phyloP scores from a whole-genome alignment of 2,797 vertebrate genomes.

The Rhinogobio ventralis region DNA sequence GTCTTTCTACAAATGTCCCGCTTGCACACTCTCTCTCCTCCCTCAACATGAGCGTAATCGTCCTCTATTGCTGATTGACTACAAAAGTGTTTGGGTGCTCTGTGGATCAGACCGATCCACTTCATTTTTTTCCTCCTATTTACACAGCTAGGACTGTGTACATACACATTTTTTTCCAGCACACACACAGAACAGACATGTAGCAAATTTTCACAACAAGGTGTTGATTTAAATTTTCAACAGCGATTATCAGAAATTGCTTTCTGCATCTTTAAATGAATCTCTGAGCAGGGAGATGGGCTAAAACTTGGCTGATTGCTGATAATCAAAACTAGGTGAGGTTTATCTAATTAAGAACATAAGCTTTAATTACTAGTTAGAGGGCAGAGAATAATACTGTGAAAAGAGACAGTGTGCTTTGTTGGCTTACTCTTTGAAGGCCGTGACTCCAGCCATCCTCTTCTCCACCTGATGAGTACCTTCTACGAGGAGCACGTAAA shows the following conservation, averaged over 20 bases:
- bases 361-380: conserved; percentile 17
- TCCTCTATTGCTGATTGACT: not conserved
- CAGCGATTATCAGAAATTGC: not conserved
- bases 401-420: conserved; percentile 16
- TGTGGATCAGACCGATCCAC: not conserved
- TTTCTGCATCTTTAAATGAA: not conserved
- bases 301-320: not conserved
- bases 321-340: not conserved
- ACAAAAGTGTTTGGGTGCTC: not conserved
- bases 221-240: not conserved
- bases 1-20: not conserved
- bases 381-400: not conserved
- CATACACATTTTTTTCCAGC: not conserved
- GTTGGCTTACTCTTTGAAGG: conserved; percentile 87
- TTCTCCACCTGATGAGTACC: conserved; percentile 94
- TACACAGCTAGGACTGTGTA: not conserved
- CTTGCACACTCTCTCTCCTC: not conserved
- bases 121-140: not conserved
- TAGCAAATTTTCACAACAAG: not conserved
- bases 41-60: not conserved
- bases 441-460: conserved; percentile 93
- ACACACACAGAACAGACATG: not conserved
- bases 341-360: not conserved
- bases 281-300: conserved; percentile 4
- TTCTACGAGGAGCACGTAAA: conserved; percentile 72